These are phyloP conservation scores for Meiosimyza platycephala DNA, from an alignment of 2,888 invertebrate genomes.

Conservation along the genomic window DNA sequence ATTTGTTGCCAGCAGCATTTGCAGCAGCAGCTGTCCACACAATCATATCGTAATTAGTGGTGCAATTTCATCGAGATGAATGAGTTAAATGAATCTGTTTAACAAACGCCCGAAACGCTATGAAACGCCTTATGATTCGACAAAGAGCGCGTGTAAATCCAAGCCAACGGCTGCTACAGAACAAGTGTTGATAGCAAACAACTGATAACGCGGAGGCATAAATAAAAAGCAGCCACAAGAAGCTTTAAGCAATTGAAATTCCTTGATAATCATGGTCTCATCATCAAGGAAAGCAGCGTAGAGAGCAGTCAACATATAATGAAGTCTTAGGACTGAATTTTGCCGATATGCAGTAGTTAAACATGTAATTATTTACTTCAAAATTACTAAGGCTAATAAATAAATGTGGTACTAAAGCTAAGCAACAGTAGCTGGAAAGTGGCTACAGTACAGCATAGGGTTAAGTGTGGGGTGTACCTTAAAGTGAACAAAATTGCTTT, in stretches of 20 bases:
- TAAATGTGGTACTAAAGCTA: slow-evolving; percentile 12
- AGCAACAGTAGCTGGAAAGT: background rate
- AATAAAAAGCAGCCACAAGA: background rate
- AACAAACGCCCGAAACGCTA: background rate
- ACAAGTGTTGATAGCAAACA: slow-evolving; percentile 32
- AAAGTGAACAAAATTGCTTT: too few relatives aligned
- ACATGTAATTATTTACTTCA: slow-evolving; percentile 12
- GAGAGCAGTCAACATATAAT: background rate
- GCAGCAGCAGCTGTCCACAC: slow-evolving; percentile 15
- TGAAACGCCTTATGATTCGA: background rate
- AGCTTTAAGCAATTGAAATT: slow-evolving; percentile 21
- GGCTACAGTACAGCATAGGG: background rate
- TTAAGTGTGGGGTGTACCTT: too few relatives aligned
- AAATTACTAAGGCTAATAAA: slow-evolving; percentile 17
- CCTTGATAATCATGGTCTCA: background rate
- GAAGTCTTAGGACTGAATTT: background rate
- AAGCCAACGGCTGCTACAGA: slow-evolving; percentile 11
- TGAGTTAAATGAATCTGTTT: slow-evolving; percentile 8
- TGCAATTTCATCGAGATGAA: background rate
- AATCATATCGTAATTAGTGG: slow-evolving; percentile 21
- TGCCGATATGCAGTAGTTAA: slow-evolving; percentile 15
- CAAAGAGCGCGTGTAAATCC: background rate
- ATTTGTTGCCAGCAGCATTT: slow-evolving; percentile 5
- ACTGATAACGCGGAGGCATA: background rate
- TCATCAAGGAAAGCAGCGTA: background rate